Evolutionary conservation across 2,888 invertebrate species (phyloP).

Genomic region (Aromia moschata): DNA sequence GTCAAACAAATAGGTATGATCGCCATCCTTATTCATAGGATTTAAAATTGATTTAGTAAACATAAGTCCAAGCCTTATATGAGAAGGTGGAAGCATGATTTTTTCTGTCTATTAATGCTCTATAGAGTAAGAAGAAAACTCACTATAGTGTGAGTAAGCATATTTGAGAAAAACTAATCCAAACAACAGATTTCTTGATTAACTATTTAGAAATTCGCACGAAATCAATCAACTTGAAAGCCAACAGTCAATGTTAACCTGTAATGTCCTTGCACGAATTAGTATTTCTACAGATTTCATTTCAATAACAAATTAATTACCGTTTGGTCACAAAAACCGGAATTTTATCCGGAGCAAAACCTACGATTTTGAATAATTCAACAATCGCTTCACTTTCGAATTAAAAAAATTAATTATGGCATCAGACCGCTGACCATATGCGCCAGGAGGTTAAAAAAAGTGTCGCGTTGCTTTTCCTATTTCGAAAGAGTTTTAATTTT

Average conservation of each 20-base stretch:
- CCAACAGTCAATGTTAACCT: background rate
- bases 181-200: background rate
- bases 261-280: background rate
- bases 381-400: background rate
- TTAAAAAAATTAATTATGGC: background rate
- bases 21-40: too few species aligned
- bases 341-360: background rate
- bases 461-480: background rate
- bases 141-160: too few species aligned
- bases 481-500: background rate
- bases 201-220: background rate
- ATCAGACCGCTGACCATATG: background rate
- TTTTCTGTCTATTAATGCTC: too few species aligned
- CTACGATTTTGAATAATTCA: background rate
- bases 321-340: background rate
- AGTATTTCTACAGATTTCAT: background rate
- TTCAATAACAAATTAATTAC: constrained; percentile 1
- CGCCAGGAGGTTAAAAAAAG: background rate
- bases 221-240: background rate
- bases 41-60: too few species aligned
- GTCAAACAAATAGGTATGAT: too few species aligned
- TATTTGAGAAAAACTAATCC: background rate
- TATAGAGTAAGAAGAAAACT: too few species aligned
- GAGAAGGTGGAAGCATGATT: too few species aligned
- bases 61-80: too few species aligned